Conservation (phyloP, 2,888 invertebrate genomes). For the Caenorhabditis uteleia region DNA sequence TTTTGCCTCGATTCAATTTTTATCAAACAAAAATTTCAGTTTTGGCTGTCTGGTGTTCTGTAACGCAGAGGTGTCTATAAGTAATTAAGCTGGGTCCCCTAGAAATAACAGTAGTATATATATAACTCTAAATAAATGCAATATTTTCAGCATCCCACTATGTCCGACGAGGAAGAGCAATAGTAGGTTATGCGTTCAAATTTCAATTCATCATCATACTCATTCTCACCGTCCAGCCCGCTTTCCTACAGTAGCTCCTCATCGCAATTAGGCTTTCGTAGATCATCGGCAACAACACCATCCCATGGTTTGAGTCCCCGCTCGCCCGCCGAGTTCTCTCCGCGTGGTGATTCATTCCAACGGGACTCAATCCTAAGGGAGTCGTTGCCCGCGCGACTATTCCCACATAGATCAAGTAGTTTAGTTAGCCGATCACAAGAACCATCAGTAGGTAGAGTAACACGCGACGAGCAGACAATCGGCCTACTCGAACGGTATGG, state of each 20-base stretch:
- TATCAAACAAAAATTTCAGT: slow-evolving; percentile 35
- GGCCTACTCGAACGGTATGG: slow-evolving; percentile 52
- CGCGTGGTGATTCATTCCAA: slow-evolving; percentile 27
- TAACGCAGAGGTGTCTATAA: slow-evolving; percentile 34
- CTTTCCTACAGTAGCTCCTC: slow-evolving; percentile 38
- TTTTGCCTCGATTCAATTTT: too few species aligned
- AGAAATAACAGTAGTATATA: background rate
- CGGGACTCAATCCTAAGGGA: slow-evolving; percentile 34
- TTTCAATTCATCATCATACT: slow-evolving; percentile 43
- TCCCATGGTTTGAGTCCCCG: too few species aligned
- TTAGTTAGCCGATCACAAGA: slow-evolving; percentile 23
- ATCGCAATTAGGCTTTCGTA: slow-evolving; percentile 37
- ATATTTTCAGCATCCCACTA: slow-evolving; percentile 47
- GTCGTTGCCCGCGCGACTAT: slow-evolving; percentile 32
- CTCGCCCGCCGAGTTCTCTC: slow-evolving; percentile 6
- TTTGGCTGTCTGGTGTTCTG: slow-evolving; percentile 39
- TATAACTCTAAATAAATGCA: slow-evolving; percentile 35
- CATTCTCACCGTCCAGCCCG: slow-evolving; percentile 27
- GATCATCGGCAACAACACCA: slow-evolving; percentile 28
- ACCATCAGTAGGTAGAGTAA: slow-evolving; percentile 36
- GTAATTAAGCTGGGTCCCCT: background rate
- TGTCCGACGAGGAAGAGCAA: slow-evolving; percentile 64
- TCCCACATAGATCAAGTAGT: slow-evolving; percentile 31
- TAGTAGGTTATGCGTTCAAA: slow-evolving; percentile 59
- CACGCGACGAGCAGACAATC: slow-evolving; percentile 47